Evolutionary conservation across 2,113 vertebrate genomes (phyloP).

Genomic region (Strigops habroptila): DNA sequence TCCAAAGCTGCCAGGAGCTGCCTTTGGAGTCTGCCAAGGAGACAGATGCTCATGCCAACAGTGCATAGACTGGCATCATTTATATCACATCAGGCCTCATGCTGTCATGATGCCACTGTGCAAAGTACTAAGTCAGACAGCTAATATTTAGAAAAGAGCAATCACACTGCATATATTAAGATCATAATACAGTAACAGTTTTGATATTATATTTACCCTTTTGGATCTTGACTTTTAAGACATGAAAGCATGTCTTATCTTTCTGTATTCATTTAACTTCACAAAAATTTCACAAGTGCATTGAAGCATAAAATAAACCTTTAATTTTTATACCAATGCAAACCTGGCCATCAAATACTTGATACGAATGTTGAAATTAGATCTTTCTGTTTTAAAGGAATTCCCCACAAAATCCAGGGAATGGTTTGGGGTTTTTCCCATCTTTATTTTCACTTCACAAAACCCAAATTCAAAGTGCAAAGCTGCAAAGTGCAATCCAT

Average conservation of each 20-base stretch:
- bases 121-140: not conserved
- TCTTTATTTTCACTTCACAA: not conserved
- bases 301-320: not conserved
- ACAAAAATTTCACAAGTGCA: not conserved
- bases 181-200: not conserved
- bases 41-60: constrained; percentile 65
- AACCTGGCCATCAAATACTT: not conserved
- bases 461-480: not conserved
- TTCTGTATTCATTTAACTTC: not conserved
- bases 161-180: not conserved
- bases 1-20: constrained; percentile 57
- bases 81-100: constrained; percentile 55
- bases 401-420: not conserved
- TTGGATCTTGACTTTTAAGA: not conserved
- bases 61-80: constrained; percentile 53
- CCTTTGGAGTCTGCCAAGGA: constrained; percentile 63
- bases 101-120: constrained; percentile 21
- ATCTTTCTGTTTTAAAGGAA: not conserved
- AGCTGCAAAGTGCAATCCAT: not conserved
- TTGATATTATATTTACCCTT: not conserved
- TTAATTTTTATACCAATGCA: not conserved
- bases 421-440: accelerated
- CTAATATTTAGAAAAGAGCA: constrained; percentile 48
- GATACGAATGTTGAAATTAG: not conserved
- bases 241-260: not conserved